Evolutionary conservation across 53 echinoderm and acorn worm species (phyloP), one percentile per base, ranked within the genome.

Genomic region (Henricia sp.): DNA sequence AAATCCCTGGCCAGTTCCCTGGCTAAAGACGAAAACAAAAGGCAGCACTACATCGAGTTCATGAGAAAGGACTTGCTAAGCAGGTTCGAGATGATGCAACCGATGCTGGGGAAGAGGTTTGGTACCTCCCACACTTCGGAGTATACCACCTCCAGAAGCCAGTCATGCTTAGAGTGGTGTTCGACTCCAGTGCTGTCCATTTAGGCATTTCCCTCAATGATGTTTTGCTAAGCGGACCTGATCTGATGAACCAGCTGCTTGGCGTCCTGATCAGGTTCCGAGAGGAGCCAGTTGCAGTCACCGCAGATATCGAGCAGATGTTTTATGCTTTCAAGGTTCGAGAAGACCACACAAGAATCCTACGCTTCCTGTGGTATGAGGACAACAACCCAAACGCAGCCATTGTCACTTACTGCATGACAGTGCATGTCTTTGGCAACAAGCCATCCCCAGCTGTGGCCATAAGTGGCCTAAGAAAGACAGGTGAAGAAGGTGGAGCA

Each of bases 241-340:
- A 77, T 37, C 60, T 77, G 60, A 77, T 77, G 77, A 77, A 77
- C 44, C 77, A 77, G 40, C 42, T 77, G n/a, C 59, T 77, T 25
- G 77, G 59, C 41, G 77, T 77, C 10, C 77, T 77, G 40, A 77
- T 77, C 32, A 74, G 75, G 34, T 60, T 60, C 29, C 62, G 62
- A 60, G 72, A 74, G 25, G 75, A 74, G 56, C 75, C 75, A 36
- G 39, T 74, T 1, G 75, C 75, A 53, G 55, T 74, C 35, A 74
- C 54, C 14, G 75, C 37, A 3, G 75, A 74, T 40, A 53, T 74
- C 36, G 75, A 74, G 37, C 75, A 74, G 72, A 55, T 55, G 55
- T 55, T 55, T 33, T 72, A 43, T 25, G 72, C 72, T 28, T 74
- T 74, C 56, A 54, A 74, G 34, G 75, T 53, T 35, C 6, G 75